Evolutionary conservation across 2,113 vertebrate genomes (phyloP).

Genomic region (Hystrix cristata): DNA sequence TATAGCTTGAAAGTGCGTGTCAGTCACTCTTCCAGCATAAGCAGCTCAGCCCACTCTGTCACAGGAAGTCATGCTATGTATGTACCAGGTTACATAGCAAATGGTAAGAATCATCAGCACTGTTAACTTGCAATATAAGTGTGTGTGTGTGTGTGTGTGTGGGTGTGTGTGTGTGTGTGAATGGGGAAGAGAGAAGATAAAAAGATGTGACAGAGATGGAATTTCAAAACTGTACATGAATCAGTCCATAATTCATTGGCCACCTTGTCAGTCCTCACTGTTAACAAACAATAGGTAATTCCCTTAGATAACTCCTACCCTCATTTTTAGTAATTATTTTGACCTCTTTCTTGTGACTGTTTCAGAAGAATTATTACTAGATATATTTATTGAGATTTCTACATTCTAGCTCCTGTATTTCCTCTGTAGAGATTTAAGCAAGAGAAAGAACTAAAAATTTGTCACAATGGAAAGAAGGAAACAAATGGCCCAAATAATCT

Average conservation of each 20-base stretch:
- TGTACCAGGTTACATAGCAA: conserved; percentile 84
- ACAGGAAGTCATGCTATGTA: conserved; percentile 82
- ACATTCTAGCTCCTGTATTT: conserved; percentile 16
- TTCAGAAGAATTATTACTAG: conserved; percentile 15
- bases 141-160: not conserved
- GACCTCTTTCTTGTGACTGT: not conserved
- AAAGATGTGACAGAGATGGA: not conserved
- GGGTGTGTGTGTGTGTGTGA: not conserved
- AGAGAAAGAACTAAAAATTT: not conserved
- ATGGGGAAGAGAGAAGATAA: not conserved
- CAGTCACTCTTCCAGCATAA: conserved; percentile 42
- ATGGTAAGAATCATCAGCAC: conserved; percentile 81
- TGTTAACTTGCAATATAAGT: not conserved
- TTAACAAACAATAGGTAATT: not conserved
- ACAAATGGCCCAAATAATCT: not conserved
- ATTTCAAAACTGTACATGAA: not conserved
- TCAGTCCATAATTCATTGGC: not conserved
- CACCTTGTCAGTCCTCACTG: not conserved
- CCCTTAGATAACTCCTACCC: not conserved
- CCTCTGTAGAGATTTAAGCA: not conserved
- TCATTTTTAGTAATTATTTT: conserved; percentile 39
- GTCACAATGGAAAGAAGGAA: conserved; percentile 8
- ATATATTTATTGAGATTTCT: not conserved
- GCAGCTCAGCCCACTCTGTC: not conserved
- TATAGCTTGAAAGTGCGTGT: conserved; percentile 86